Evolutionary conservation across 1,140 invertebrate species (phyloP).

Genomic region (Drosophila pseudoobscura): DNA sequence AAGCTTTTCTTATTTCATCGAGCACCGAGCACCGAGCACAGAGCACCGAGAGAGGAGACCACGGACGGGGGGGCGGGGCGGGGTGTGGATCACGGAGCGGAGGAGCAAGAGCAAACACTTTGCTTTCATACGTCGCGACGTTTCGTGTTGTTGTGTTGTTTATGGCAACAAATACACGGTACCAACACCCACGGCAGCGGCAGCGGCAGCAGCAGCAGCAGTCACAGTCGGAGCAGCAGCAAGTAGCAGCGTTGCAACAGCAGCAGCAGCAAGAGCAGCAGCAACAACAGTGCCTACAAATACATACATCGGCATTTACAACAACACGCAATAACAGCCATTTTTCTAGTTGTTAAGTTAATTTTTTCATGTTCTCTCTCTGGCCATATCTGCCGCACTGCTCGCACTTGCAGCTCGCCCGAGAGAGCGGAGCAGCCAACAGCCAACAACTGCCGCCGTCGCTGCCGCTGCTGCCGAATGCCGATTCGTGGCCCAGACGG

Average conservation of each 20-base stretch:
- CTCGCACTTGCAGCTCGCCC: conserved; percentile 16
- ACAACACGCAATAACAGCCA: conserved; percentile 83
- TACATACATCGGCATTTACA: conserved; percentile 82
- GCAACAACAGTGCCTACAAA: conserved; percentile 72
- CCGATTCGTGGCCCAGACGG: conserved; percentile 62
- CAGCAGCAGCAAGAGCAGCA: conserved; percentile 13
- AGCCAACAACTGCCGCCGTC: conserved; percentile 47
- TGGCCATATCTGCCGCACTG: conserved; percentile 38
- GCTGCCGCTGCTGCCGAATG: conserved; percentile 38
- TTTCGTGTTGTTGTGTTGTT: conserved; percentile 66
- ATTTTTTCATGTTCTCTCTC: conserved; percentile 83
- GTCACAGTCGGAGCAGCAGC: conserved; percentile 29
- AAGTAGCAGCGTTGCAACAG: conserved; percentile 58
- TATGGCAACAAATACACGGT: conserved; percentile 75
- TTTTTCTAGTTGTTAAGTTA: conserved; percentile 84
- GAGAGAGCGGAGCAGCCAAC: conserved; percentile 9
- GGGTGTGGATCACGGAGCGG: no score
- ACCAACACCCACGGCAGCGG: conserved; percentile 60
- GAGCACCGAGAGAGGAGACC: background rate
- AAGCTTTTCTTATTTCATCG: conserved; percentile 76
- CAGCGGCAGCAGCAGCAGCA: conserved; percentile 36
- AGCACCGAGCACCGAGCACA: conserved; percentile 21
- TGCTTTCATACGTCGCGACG: conserved; percentile 52
- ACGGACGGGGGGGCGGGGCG: no score
- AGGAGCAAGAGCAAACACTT: conserved; percentile 41